Conservation (phyloP, 2,797 vertebrate genomes). For the Gymnoscopelus microlampas region DNA sequence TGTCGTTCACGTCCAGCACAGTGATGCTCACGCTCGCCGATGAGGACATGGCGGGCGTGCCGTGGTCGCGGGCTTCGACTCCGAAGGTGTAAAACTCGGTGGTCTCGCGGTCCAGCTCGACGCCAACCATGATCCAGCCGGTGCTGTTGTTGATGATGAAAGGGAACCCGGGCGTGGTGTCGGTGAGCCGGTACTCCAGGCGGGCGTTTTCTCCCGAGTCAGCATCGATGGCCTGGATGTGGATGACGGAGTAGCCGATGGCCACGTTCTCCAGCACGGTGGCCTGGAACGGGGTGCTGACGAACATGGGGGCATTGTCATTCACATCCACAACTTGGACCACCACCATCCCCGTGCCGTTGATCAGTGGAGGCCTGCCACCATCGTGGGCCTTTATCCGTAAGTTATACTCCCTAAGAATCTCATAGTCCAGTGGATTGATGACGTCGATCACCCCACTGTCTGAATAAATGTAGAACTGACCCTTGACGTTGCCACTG, state of each 20-base stretch:
- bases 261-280: slow-evolving; percentile 93
- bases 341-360: slow-evolving; percentile 91
- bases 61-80: slow-evolving; percentile 93
- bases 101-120: slow-evolving; percentile 91
- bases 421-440: slow-evolving; percentile 94
- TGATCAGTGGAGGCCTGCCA: slow-evolving; percentile 94
- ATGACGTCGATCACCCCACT: slow-evolving; percentile 93
- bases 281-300: slow-evolving; percentile 97
- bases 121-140: slow-evolving; percentile 91
- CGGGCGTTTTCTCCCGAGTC: slow-evolving; percentile 94
- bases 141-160: slow-evolving; percentile 97
- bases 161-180: slow-evolving; percentile 85
- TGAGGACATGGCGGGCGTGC: slow-evolving; percentile 90
- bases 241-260: slow-evolving; percentile 92
- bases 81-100: slow-evolving; percentile 93
- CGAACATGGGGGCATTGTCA: slow-evolving; percentile 96
- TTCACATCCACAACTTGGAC: slow-evolving; percentile 96
- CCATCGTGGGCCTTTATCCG: slow-evolving; percentile 97
- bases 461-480: slow-evolving; percentile 95
- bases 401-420: slow-evolving; percentile 91
- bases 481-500: slow-evolving; percentile 94
- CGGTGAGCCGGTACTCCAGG: slow-evolving; percentile 89
- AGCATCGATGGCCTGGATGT: slow-evolving; percentile 94
- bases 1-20: slow-evolving; percentile 95
- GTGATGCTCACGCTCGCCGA: slow-evolving; percentile 94